phyloP scores from a whole-genome alignment of 2,888 invertebrate species.

The Sipha maydis region DNA sequence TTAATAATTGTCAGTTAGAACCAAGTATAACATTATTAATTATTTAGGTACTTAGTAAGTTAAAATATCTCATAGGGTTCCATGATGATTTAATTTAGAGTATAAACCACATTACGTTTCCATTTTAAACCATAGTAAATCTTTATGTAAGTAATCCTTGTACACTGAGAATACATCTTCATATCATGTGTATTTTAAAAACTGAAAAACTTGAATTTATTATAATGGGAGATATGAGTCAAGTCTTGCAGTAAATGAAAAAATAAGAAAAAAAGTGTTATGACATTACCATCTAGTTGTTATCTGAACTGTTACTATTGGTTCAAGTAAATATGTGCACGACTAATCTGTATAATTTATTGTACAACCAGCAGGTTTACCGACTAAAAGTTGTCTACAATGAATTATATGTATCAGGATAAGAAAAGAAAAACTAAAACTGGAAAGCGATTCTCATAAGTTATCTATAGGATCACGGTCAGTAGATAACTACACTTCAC shows the following conservation, averaged over 20 bases:
- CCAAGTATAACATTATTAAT: background rate
- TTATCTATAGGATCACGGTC: background rate
- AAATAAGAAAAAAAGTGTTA: background rate
- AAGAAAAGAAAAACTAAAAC: background rate
- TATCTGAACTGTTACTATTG: background rate
- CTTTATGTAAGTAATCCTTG: background rate
- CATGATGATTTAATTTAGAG: background rate
- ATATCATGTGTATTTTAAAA: background rate
- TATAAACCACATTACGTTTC: background rate
- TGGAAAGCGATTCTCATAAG: background rate
- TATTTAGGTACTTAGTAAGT: background rate
- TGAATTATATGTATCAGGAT: background rate
- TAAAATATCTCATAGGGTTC: background rate
- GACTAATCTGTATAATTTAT: slow-evolving; percentile 10
- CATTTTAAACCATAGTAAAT: background rate
- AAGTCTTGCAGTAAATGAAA: background rate
- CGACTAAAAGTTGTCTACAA: background rate
- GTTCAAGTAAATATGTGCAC: background rate
- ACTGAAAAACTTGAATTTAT: background rate
- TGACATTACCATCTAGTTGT: background rate
- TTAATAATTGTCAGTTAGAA: no score
- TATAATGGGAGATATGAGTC: no score
- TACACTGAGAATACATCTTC: background rate
- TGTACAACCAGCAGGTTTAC: background rate
- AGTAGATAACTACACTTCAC: background rate